phyloP scores from a whole-genome alignment of 1,140 invertebrate species.

The Aphelenchoides besseyi region DNA sequence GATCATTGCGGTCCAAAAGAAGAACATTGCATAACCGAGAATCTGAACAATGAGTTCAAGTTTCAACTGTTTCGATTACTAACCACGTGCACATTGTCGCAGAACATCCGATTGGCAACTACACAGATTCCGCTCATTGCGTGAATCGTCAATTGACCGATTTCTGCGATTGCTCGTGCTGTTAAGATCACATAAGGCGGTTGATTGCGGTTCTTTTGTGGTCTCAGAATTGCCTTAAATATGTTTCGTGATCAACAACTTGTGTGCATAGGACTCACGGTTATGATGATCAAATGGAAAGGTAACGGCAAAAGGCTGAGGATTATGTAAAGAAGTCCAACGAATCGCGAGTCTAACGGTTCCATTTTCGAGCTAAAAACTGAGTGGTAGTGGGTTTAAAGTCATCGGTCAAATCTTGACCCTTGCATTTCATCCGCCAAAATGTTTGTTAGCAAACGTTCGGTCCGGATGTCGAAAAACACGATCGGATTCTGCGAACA shows the following conservation, averaged over 20 bases:
- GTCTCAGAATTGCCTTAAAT: background rate
- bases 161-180: background rate
- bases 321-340: constrained; percentile 6
- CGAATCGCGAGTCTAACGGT: background rate
- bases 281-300: constrained; percentile 5
- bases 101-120: background rate
- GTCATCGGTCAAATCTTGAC: too few relatives aligned
- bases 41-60: background rate
- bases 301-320: constrained; percentile 14
- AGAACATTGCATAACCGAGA: constrained; percentile 5
- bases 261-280: constrained; percentile 5
- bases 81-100: background rate
- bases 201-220: background rate
- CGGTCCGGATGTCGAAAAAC: too few relatives aligned
- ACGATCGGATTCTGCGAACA: too few relatives aligned
- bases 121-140: background rate
- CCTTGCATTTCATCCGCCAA: too few relatives aligned
- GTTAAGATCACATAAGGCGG: constrained; percentile 10
- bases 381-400: too few relatives aligned
- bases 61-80: too few relatives aligned
- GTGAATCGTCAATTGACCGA: constrained; percentile 11
- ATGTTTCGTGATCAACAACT: background rate
- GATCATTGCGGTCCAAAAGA: constrained; percentile 4
- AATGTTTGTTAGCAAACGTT: too few relatives aligned
- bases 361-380: background rate